Conservation (phyloP, 2,888 invertebrate genomes). For the Microplitis manilae region DNA sequence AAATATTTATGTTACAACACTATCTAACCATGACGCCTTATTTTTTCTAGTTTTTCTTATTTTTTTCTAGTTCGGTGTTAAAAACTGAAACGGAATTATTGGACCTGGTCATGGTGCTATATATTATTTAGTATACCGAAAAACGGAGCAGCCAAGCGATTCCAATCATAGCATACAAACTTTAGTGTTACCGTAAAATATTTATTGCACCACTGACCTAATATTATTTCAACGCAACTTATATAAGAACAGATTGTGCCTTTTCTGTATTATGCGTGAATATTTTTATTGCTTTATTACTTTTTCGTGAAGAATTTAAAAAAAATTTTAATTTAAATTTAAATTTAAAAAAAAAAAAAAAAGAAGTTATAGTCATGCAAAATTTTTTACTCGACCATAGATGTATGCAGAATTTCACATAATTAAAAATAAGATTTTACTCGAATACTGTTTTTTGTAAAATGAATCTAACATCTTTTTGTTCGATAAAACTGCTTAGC, state of each 20-base stretch:
- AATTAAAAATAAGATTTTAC: too few species aligned
- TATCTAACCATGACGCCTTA: not conserved
- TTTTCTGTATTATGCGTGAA: not conserved
- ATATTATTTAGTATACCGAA: not conserved
- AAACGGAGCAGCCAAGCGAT: not conserved
- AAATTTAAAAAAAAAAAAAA: too few species aligned
- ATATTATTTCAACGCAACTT: not conserved
- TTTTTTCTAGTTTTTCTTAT: too few species aligned
- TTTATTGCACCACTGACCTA: not conserved
- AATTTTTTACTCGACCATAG: not conserved
- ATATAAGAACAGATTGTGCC: not conserved
- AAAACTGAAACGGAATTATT: not conserved
- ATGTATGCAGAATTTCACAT: too few species aligned
- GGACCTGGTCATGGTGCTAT: not conserved
- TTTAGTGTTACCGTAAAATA: not conserved
- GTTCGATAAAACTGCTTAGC: too few species aligned
- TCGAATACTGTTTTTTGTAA: too few species aligned
- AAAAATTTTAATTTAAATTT: too few species aligned
- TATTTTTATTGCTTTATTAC: too few species aligned
- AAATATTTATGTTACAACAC: not conserved
- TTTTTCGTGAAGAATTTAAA: too few species aligned
- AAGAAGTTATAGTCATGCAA: not conserved
- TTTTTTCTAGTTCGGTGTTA: not conserved
- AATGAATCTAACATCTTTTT: too few species aligned
- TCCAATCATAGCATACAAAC: not conserved